Base-by-base conservation (phyloP, 2,888 invertebrate genomes). In the Glyphotaelius pellucidus region DNA sequence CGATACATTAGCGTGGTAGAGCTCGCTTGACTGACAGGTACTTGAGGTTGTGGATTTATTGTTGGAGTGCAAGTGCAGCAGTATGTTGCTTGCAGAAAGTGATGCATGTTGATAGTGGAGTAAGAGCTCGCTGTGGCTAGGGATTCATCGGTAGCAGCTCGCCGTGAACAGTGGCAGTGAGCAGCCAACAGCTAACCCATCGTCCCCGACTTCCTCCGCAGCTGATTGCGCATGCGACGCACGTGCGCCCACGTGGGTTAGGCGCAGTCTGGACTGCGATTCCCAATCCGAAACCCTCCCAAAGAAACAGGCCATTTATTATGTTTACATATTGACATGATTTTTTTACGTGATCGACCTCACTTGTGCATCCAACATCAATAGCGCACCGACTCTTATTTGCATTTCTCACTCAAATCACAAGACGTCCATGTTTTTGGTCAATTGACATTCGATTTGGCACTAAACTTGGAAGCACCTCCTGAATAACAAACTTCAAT, bases 191-290 rank as follows among this genome's bases (percentile, higher is more conserved):
- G 88, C 88, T 88, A 31, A 15, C 47, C 87, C 87, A 90, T 92
- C 90, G 92, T 79, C 83, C 83, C 80, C 67, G 90, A 93, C 93
- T 93, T 93, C 93, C 93, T 93, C 93, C 91, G 89, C 81, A 52
- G 84, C 88, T 92, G 90, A 91, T 93, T 90, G 89, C 12, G 83
- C 35, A 92, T 93, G 90, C 93, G 84, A 79, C 19, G 42, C 90
- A 90, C 91, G 92, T 86, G 90, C 91, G 19, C 38, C 91, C 85
- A 91, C 90, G 89, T 91, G 92, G 92, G 88, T 91, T 86, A 85
- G 35, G 86, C 90, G 86, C 91, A 90, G 91, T 91, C 92, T 90
- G 90, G 80, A 84, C 35, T 79, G 83, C 38, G 93, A 52, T 92
- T 92, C 92, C 47, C 92, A 93, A 93, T 87, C 91, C 32, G 12